Evolutionary conservation across 2,888 invertebrate genomes (phyloP).

Genomic region (Drosophila setosimentum): DNA sequence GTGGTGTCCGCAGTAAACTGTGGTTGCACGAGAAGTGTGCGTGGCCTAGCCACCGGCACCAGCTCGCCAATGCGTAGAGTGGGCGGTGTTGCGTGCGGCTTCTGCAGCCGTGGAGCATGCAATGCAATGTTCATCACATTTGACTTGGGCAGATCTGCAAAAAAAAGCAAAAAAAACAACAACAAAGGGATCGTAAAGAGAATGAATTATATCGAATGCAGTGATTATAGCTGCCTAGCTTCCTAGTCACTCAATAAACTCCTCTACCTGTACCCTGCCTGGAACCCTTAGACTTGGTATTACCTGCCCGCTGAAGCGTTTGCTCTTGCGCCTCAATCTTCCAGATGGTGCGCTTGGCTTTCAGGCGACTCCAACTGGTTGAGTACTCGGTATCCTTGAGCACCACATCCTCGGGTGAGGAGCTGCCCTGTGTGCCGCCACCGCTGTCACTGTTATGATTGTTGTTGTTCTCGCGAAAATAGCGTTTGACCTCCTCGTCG

Average conservation of each 20-base stretch:
- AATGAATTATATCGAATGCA: not conserved
- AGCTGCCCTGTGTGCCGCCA: constrained; percentile 80
- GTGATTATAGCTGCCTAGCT: constrained; percentile 29
- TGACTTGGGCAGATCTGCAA: constrained; percentile 83
- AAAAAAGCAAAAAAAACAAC: too few species aligned
- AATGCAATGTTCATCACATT: constrained; percentile 85
- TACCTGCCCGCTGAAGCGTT: constrained; percentile 79
- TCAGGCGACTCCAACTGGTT: constrained; percentile 87
- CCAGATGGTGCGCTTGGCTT: constrained; percentile 85
- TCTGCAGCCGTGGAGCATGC: constrained; percentile 78
- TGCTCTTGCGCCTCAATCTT: constrained; percentile 76
- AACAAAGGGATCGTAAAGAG: not conserved
- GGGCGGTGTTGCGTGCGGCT: constrained; percentile 65
- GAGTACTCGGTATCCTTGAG: constrained; percentile 75
- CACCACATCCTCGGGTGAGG: constrained; percentile 78
- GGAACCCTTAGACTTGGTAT: constrained; percentile 27
- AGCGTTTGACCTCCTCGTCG: constrained; percentile 88
- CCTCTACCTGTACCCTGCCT: constrained; percentile 58
- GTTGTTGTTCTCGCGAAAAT: constrained; percentile 85
- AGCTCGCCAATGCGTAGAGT: constrained; percentile 67
- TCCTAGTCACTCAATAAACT: constrained; percentile 61
- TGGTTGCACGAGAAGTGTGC: constrained; percentile 72
- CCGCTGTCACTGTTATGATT: constrained; percentile 79
- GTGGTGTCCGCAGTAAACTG: constrained; percentile 48
- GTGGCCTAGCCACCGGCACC: constrained; percentile 82